Evolutionary conservation across 1,140 invertebrate genomes (phyloP).

Genomic region (Caenorhabditis brenneri): DNA sequence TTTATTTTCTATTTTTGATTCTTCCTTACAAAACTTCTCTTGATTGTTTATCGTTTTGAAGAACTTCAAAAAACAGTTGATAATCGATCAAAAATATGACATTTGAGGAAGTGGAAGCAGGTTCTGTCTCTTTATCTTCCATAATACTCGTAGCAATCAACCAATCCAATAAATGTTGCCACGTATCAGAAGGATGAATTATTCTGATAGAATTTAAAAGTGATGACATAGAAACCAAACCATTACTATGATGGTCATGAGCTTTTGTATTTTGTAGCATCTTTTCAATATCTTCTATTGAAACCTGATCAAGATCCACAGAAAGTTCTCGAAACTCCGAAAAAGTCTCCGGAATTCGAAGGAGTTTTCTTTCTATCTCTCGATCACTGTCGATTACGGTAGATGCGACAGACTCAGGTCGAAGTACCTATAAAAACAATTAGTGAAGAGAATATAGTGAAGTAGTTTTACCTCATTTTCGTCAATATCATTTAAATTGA

Average conservation of each 20-base stretch:
- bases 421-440: neutral
- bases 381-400: neutral
- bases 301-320: neutral
- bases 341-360: neutral
- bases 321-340: conserved; percentile 25
- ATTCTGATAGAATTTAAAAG: neutral
- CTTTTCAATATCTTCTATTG: neutral
- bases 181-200: conserved; percentile 21
- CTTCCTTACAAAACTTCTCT: conserved; percentile 9
- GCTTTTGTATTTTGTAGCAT: neutral
- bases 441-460: neutral
- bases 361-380: neutral
- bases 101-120: neutral
- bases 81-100: neutral
- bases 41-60: conserved; percentile 1
- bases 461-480: neutral
- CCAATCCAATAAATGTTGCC: conserved; percentile 2
- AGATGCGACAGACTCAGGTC: neutral
- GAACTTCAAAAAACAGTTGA: conserved; percentile 10
- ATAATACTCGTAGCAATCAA: neutral
- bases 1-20: no score
- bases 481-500: conserved; percentile 19
- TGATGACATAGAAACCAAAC: neutral
- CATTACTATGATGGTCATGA: neutral
- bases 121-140: neutral